Evolutionary conservation across 2,888 invertebrate genomes (phyloP), one percentile per base, ranked within the genome.

Genomic region (Glaucopsyche alexis): DNA sequence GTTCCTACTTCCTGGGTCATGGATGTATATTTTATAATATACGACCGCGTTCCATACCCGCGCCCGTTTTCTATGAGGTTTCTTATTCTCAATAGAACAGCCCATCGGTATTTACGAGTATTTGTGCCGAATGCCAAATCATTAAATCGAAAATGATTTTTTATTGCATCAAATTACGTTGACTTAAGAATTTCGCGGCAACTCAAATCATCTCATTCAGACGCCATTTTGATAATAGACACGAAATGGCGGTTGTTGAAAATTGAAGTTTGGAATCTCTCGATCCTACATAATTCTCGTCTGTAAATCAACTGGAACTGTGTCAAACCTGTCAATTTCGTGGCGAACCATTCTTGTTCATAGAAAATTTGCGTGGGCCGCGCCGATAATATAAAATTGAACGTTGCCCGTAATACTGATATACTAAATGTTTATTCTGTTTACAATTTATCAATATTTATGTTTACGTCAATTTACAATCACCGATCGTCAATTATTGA

Each of bases 201-300:
- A 29, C 29, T 29, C 29, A 42, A 49, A 49, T 49, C 9, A 49
- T 13, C 7, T 5, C 9, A 19, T 55, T 19, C 11, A 55, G 55
- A 19, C 76, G 75, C 77, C 79, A 85, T 81, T 85, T 86, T 85
- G 85, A 85, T 84, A 79, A 29, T 29, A 29, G 29, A 78, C 79
- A 81, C 81, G 75, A 75, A 80, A 79, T 38, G 29, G 29, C 60
- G 60, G 13, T 5, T 55, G 11, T 60, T 60, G 60, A 60, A 60
- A 60, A 60, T 60, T 29, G 13, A 38, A 38, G 29, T 60, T 60
- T 7, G 38, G 60, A 60, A 60, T 60, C 60, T 29, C 60, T 42
- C 38, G 29, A 19, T 55, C 55, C 55, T 14, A 14, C 14, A 60
- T 60, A 38, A 60, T 60, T 38, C 60, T 13, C 47, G 14, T 69